phyloP scores from a whole-genome alignment of 2,797 vertebrate genomes.

The Mallotus villosus region DNA sequence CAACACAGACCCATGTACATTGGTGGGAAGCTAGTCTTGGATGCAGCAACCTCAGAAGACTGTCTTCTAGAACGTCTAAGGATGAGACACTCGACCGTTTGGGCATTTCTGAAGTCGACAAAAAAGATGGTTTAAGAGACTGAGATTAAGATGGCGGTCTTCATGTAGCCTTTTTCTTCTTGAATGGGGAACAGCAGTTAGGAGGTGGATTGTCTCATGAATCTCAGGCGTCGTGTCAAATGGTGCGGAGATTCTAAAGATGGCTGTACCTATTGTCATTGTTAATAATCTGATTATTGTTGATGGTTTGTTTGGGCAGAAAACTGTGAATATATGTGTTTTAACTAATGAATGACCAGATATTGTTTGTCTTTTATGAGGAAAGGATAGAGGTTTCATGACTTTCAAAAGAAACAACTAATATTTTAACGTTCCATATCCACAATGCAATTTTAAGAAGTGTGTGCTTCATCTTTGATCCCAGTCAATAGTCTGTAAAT shows the following conservation, averaged over 20 bases:
- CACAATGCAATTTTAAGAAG: background rate
- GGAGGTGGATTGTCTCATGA: background rate
- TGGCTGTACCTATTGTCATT: background rate
- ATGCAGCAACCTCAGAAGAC: too few species aligned
- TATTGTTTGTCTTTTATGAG: slow-evolving; percentile 4
- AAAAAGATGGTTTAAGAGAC: too few species aligned
- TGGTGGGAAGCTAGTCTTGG: too few species aligned
- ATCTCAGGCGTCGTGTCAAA: too few species aligned
- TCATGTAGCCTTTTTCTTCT: background rate
- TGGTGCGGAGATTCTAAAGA: background rate
- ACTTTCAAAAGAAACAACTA: background rate
- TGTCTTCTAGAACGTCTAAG: too few species aligned
- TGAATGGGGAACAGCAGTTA: background rate
- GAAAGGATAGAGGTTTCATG: background rate
- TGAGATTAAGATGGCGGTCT: too few species aligned
- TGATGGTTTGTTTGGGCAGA: slow-evolving; percentile 7
- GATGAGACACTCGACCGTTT: too few species aligned
- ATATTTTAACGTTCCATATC: background rate
- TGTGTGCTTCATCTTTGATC: background rate
- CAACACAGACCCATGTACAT: too few species aligned
- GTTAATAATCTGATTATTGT: background rate
- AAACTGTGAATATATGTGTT: slow-evolving; percentile 17
- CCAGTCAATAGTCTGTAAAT: background rate
- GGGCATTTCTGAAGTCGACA: too few species aligned
- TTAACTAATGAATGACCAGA: background rate